A percentile compares a stretch with the other conserved stretches of the same genome.
Evolutionary conservation across 2,113 vertebrate species (phyloP).

Genomic region (Zosterops lateralis): DNA sequence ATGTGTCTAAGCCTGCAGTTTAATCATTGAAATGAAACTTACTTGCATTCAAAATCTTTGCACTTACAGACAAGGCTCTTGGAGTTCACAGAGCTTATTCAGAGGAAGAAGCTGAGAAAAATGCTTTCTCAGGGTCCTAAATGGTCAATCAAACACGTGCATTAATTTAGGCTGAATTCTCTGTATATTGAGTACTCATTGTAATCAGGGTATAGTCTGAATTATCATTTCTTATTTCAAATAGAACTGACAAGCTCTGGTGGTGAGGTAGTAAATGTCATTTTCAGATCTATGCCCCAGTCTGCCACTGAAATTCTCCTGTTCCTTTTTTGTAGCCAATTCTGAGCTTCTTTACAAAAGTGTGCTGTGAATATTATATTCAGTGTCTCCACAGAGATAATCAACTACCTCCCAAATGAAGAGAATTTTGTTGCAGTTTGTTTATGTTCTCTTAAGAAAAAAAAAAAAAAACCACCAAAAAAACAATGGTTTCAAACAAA

Average conservation of each 20-base stretch:
- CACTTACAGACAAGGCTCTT: background rate
- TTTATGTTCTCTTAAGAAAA: background rate
- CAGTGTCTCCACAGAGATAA: background rate
- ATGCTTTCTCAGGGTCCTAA: background rate
- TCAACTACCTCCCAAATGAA: background rate
- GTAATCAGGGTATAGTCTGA: background rate
- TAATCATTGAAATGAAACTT: background rate
- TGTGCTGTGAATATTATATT: background rate
- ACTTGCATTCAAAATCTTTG: background rate
- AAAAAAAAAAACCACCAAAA: background rate
- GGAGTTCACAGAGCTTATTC: background rate
- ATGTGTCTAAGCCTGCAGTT: background rate
- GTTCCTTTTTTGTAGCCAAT: background rate
- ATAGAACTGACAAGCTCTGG: background rate
- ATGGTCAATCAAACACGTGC: background rate
- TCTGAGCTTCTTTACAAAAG: background rate
- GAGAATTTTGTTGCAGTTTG: background rate
- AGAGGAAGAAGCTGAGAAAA: background rate
- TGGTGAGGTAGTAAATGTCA: background rate
- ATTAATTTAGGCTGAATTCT: background rate
- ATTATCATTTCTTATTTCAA: background rate
- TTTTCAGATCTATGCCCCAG: background rate
- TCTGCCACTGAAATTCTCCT: background rate
- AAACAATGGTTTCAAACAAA: background rate
- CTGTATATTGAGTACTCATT: background rate